Evolutionary conservation across 1,140 invertebrate species (phyloP).

Genomic region (Drosophila leontia): DNA sequence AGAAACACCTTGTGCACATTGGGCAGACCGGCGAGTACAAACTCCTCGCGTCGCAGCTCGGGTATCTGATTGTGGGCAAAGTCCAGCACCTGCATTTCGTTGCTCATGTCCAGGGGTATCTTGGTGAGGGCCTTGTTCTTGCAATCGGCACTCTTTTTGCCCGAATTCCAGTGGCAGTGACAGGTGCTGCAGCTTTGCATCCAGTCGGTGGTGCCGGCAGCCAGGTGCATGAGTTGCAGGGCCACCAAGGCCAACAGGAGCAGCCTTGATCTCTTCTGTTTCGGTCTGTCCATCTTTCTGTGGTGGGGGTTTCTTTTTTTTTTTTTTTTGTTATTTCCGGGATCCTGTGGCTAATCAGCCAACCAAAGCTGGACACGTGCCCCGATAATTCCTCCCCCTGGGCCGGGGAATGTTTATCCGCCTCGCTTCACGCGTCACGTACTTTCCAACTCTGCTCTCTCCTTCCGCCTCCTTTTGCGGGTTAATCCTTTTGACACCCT

Average conservation of each 20-base stretch:
- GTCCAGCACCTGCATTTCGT: constrained; percentile 91
- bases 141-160: constrained; percentile 93
- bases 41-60: constrained; percentile 88
- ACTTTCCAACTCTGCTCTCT: constrained; percentile 10
- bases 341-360: constrained; percentile 24
- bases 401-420: constrained; percentile 15
- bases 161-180: constrained; percentile 92
- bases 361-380: constrained; percentile 11
- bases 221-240: constrained; percentile 7
- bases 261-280: not conserved
- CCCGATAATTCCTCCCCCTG: constrained; percentile 1
- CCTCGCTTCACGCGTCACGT: constrained; percentile 37
- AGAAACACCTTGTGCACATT: constrained; percentile 93
- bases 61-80: constrained; percentile 90
- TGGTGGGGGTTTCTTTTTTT: too few species aligned
- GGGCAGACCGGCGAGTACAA: constrained; percentile 89
- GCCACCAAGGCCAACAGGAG: constrained; percentile 12
- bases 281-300: not conserved
- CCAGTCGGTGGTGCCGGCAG: constrained; percentile 86
- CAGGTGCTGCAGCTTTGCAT: constrained; percentile 87
- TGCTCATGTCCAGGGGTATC: constrained; percentile 89
- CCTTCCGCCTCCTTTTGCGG: not conserved
- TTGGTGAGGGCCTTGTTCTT: constrained; percentile 87
- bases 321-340: not conserved
- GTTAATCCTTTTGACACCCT: constrained; percentile 61